These are phyloP conservation scores for Melangyna quadrimaculata DNA, from an alignment of 2,888 invertebrate genomes.

Conservation along the genomic window DNA sequence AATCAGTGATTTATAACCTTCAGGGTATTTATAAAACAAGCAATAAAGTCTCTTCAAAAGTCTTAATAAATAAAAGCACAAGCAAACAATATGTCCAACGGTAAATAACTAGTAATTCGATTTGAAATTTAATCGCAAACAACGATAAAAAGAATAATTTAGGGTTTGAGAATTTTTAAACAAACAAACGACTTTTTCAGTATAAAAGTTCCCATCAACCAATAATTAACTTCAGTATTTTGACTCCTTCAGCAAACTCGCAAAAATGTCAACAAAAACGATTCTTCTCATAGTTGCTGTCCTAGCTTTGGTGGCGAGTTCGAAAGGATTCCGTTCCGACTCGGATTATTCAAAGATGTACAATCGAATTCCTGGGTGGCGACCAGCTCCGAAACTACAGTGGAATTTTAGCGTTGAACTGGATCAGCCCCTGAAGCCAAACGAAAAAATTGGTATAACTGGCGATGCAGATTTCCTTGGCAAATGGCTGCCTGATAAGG, in stretches of 20 bases:
- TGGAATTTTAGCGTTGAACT: constrained; percentile 77
- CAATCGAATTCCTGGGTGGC: constrained; percentile 47
- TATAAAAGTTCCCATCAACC: constrained; percentile 42
- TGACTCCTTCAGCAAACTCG: not conserved
- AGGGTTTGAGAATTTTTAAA: not conserved
- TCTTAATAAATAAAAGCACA: constrained; percentile 17
- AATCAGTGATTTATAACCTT: constrained; percentile 13
- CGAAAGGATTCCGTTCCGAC: constrained; percentile 44
- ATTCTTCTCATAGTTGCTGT: constrained; percentile 51
- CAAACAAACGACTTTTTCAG: not conserved
- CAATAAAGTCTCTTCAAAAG: not conserved
- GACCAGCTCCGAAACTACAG: constrained; percentile 43
- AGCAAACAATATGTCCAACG: constrained; percentile 16
- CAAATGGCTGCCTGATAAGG: constrained; percentile 85
- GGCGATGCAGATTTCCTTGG: constrained; percentile 87
- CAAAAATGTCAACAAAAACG: constrained; percentile 38
- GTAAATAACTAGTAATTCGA: constrained; percentile 1
- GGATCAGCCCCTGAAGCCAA: constrained; percentile 81
- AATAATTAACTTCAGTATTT: constrained; percentile 25
- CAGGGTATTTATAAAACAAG: constrained; percentile 1
- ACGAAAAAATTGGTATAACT: constrained; percentile 86
- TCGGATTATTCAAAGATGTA: constrained; percentile 48
- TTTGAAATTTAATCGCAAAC: constrained; percentile 28
- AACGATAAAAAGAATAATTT: constrained; percentile 16
- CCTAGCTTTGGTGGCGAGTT: constrained; percentile 74